These are phyloP conservation scores for Cryptoprocta ferox DNA, from an alignment of 2,797 vertebrate genomes.

Conservation along the genomic window DNA sequence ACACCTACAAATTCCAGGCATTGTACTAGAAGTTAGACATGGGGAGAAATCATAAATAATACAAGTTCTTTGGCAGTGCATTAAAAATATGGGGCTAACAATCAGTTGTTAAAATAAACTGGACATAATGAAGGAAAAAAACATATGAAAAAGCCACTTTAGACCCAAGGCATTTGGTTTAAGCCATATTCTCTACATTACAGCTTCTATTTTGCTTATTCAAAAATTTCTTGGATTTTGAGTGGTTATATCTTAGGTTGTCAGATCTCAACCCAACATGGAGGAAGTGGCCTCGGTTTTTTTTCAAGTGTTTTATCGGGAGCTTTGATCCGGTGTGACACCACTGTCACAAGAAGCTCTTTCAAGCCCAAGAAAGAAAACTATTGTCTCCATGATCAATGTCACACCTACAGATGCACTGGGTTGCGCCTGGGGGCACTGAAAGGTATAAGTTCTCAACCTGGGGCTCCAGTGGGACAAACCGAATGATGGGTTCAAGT, in stretches of 20 bases:
- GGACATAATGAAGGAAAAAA: neutral
- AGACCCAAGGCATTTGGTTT: neutral
- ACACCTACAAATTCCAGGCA: neutral
- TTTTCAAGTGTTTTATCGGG: constrained; percentile 27
- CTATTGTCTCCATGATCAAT: neutral
- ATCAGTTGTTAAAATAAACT: neutral
- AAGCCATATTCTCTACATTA: neutral
- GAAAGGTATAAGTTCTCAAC: neutral
- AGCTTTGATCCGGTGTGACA: constrained; percentile 34
- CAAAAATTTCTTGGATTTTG: constrained; percentile 4
- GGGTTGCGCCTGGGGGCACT: neutral
- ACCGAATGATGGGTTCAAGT: neutral
- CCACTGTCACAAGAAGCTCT: neutral
- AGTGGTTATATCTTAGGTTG: constrained; percentile 28
- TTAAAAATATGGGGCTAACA: neutral
- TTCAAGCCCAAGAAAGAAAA: neutral
- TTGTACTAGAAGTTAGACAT: neutral
- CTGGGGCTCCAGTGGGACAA: neutral
- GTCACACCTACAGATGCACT: neutral
- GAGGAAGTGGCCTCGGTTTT: neutral
- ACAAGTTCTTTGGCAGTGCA: neutral
- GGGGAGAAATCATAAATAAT: neutral
- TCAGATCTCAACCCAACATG: neutral
- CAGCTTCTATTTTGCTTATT: constrained; percentile 26
- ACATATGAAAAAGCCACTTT: neutral